A percentile compares a stretch with the other conserved stretches of the same genome.
phyloP scores from a whole-genome alignment of 2,113 vertebrate genomes.

The Otolemur garnettii region DNA sequence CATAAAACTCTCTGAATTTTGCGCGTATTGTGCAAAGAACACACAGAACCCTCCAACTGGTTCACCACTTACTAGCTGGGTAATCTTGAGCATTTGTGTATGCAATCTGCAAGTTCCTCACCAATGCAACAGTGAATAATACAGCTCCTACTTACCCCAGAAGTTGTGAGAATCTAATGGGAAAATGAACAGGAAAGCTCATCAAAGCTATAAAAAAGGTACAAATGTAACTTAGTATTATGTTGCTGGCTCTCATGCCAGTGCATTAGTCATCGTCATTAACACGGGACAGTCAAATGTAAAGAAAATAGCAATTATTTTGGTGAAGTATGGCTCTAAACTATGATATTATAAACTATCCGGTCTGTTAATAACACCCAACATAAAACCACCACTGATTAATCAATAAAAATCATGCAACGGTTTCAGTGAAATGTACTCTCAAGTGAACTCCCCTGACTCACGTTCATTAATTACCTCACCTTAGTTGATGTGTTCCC shows the following conservation, averaged over 20 bases:
- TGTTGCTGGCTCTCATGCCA: neutral
- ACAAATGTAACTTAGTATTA: neutral
- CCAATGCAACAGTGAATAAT: neutral
- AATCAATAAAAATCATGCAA: conserved; percentile 59
- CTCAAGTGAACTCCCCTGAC: neutral
- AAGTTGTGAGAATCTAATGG: neutral
- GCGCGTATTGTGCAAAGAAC: neutral
- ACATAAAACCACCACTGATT: conserved; percentile 64
- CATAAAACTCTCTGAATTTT: neutral
- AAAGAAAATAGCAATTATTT: conserved; percentile 52
- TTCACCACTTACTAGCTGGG: neutral
- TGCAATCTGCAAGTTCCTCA: neutral
- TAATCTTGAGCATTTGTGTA: neutral
- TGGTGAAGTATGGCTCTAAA: conserved; percentile 34
- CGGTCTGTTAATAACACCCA: conserved; percentile 56
- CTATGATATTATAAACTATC: conserved; percentile 41
- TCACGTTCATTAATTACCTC: conserved; percentile 18
- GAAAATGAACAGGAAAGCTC: neutral
- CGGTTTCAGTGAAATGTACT: conserved; percentile 46
- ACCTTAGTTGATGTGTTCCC: neutral
- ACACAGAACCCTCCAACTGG: neutral
- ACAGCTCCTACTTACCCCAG: neutral
- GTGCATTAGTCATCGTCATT: neutral
- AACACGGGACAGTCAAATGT: neutral
- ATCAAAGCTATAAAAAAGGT: neutral